Base-by-base conservation (phyloP, 2,888 invertebrate species). In the Neria commutata region DNA sequence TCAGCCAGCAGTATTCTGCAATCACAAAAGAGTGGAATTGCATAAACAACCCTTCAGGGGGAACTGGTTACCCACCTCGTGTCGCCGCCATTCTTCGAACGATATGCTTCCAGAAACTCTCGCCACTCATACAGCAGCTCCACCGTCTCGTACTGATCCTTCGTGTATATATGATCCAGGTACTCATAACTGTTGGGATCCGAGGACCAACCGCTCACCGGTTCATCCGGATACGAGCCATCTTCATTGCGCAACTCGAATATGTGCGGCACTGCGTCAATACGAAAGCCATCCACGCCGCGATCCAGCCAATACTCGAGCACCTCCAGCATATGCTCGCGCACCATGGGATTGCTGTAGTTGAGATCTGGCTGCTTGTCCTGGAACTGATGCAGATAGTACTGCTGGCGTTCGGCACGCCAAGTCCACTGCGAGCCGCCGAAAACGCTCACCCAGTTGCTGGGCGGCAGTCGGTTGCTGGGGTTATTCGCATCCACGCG, bases 301-400 rank as follows among this genome's bases (percentile, higher is more conserved):
- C 86, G 85, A 52, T 89, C 86, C 17, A 93, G 76, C 92, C 92
- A 94, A 74, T 88, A 91, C 40, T 81, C 78, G 68, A 92, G 77
- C 14, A 81, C 77, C 66, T 86, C 86, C 80, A 88, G 85, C 81
- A 91, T 86, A 73, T 88, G 87, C 49, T 87, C 81, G 2, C 87
- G 83, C 6, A 94, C 86, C 37, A 84, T 83, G 0, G 88, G 85
- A 77, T 90, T 90, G 46, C 87, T 83, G 63, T 85, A 90, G 79
- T 95, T 94, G 0, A 95, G 83, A 78, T 95, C 94, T 0, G 94
- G 93, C 74, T 94, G 91, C 40, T 86, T 82, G 3, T 72, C 67
- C 10, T 86, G 84, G 55, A 80, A 80, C 67, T 89, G 88, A 68
- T 91, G 91, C 3, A 88, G 83, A 72, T 89, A 91, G 76, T 83